phyloP scores from a whole-genome alignment of 2,888 invertebrate genomes.

The Sepioteuthis lessoniana region DNA sequence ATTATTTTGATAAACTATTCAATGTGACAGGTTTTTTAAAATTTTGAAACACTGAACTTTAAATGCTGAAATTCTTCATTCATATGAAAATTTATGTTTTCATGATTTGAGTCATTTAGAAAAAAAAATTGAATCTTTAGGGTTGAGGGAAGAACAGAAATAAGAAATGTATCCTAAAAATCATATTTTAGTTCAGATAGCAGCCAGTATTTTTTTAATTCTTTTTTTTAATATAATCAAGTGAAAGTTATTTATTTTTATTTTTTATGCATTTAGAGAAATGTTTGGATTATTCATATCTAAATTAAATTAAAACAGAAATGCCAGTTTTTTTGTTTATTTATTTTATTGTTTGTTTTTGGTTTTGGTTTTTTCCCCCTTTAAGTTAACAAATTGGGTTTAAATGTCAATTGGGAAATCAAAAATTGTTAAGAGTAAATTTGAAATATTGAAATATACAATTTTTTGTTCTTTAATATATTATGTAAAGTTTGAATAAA shows the following conservation, averaged over 20 bases:
- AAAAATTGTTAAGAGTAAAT: background rate
- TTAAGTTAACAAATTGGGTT: background rate
- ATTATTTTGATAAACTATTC: no score
- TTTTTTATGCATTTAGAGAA: background rate
- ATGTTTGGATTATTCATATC: background rate
- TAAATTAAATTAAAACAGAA: background rate
- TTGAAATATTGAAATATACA: conserved; percentile 4
- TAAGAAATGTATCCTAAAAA: background rate
- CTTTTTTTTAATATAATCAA: background rate
- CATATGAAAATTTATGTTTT: background rate
- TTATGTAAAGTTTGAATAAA: background rate
- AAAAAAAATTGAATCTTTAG: background rate
- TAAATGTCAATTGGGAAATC: background rate
- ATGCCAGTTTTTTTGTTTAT: background rate
- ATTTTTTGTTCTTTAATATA: background rate
- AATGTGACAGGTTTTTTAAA: background rate
- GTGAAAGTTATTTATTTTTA: background rate
- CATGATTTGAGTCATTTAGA: background rate
- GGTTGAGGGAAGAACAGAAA: no score
- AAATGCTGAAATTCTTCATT: no score
- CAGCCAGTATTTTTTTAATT: background rate
- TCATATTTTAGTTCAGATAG: background rate
- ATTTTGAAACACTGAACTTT: no score
- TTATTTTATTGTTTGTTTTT: no score
- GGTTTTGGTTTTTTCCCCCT: background rate